Evolutionary conservation across 2,113 vertebrate species (phyloP).

Genomic region (Mixornis gularis): DNA sequence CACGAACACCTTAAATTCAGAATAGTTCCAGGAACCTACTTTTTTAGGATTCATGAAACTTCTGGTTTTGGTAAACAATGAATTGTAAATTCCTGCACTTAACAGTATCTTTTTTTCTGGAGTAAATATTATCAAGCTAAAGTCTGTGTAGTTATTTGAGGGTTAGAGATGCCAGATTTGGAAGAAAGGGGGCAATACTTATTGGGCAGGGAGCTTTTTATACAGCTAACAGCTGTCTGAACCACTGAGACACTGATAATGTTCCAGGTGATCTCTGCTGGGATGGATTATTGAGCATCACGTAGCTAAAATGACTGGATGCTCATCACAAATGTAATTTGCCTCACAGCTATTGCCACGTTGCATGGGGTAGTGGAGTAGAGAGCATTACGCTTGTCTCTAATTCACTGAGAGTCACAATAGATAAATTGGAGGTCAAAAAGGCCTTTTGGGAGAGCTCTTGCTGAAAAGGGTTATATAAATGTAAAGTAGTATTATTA

Average conservation of each 20-base stretch:
- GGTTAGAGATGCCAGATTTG: not conserved
- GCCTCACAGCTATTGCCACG: not conserved
- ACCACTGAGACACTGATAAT: not conserved
- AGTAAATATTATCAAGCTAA: not conserved
- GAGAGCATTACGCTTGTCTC: not conserved
- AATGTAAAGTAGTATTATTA: constrained; percentile 32
- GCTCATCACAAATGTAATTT: constrained; percentile 6
- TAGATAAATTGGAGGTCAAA: constrained; percentile 44
- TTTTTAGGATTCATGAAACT: not conserved
- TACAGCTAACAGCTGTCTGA: not conserved
- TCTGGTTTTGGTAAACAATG: not conserved
- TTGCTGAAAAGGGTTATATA: constrained; percentile 41
- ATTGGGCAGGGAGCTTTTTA: not conserved
- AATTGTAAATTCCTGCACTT: not conserved
- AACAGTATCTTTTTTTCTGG: not conserved
- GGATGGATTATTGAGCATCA: not conserved
- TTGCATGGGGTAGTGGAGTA: not conserved
- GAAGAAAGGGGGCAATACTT: not conserved
- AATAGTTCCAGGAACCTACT: not conserved
- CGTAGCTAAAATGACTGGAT: not conserved
- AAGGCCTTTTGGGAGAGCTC: constrained; percentile 25
- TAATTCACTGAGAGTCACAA: constrained; percentile 36
- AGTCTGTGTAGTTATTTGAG: not conserved
- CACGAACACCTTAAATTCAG: not conserved
- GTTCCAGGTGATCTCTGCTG: constrained; percentile 1